Base-by-base conservation (phyloP, 2,113 vertebrate genomes). In the Okapia johnstoni region DNA sequence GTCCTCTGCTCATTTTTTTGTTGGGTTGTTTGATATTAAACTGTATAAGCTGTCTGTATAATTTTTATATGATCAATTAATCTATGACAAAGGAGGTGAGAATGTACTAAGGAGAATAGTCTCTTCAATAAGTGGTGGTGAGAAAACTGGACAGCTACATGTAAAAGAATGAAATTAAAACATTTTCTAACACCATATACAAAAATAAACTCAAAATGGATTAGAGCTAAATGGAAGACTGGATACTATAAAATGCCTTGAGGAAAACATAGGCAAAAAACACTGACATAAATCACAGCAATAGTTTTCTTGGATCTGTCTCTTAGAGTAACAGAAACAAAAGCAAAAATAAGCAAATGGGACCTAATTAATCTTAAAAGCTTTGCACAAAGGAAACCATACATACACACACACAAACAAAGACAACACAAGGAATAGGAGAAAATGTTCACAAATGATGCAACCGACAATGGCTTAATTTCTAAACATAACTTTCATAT, bases 381-480 rank as follows among this genome's bases (percentile, higher is more conserved):
- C 19, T 55, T 83, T 36, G 33, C 80, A 83, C 50, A 25, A 55
- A 83, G 33, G 17, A 83, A 55, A 26, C 3, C 3, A 2, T 1
- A 8, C n/a, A 54, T 30, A 23, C 8, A 70, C 6, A 55, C n/a
- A n/a, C 61, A 21, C 16, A 77, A 46, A 50, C 5, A 80, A 50
- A 54, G 79, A 81, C 11, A 23, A n/a, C 30, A 52, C 28, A 52
- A 0, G 6, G 7, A 55, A 36, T 5, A 12, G 33, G 80, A 81
- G 33, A 83, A 83, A 55, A 55, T 36, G 36, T 83, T 83, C 55
- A 12, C 80, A 83, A 83, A 55, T 23, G 33, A 55, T 83, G 33
- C 12, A 14, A 83, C 33, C 0, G 1, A 54, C 7, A 15, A 26
- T 13, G 79, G 12, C 33, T 83, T 55, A 54, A 36, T 55, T 15